Evolutionary conservation across 2,797 vertebrate genomes (phyloP).

Genomic region (Arctocebus calabarensis): DNA sequence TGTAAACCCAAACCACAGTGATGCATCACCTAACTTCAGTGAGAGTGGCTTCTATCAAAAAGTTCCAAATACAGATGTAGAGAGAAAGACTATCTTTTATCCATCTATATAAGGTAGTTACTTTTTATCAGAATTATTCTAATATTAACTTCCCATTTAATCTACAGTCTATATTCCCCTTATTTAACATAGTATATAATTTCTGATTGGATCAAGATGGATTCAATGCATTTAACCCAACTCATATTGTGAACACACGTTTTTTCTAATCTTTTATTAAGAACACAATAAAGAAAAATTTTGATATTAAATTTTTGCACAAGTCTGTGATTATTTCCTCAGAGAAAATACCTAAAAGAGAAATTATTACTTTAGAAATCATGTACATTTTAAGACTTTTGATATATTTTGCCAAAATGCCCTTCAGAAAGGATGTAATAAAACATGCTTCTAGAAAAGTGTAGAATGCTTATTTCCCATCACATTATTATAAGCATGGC

Average conservation of each 20-base stretch:
- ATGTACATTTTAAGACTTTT: slow-evolving; percentile 29
- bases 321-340: not conserved
- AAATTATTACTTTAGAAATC: slow-evolving; percentile 16
- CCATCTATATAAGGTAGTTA: not conserved
- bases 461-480: not conserved
- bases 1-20: no score
- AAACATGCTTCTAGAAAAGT: slow-evolving; percentile 36
- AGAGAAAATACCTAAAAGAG: slow-evolving; percentile 34
- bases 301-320: not conserved
- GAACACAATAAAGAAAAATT: not conserved
- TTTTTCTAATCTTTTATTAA: slow-evolving; percentile 6
- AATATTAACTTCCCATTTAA: not conserved
- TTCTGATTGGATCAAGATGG: not conserved
- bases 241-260: not conserved
- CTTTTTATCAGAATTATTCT: not conserved
- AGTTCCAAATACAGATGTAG: no score
- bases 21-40: no score
- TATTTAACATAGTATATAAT: not conserved
- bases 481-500: not conserved
- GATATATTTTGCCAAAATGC: not conserved
- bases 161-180: not conserved
- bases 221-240: not conserved
- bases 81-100: not conserved
- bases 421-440: not conserved
- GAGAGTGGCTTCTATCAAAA: no score